Conservation (phyloP, 2,888 invertebrate genomes). For the Gymnocheta viridis region DNA sequence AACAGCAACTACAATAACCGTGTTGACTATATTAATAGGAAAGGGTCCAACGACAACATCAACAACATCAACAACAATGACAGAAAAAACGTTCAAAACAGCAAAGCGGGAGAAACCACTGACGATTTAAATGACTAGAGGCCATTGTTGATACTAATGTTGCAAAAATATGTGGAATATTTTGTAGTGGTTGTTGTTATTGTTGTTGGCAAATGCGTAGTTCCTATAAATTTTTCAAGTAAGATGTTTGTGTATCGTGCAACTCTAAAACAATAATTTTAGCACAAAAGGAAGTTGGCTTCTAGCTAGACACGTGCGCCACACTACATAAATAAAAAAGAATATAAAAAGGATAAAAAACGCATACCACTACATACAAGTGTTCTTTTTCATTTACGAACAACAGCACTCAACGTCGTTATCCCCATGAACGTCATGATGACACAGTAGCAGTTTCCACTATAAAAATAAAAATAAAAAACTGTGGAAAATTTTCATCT, state of each 20-base stretch:
- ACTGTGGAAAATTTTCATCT: conserved; percentile 59
- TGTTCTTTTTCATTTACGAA: neutral
- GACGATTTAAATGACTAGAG: conserved; percentile 57
- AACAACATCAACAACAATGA: conserved; percentile 28
- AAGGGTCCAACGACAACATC: neutral
- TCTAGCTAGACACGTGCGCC: conserved; percentile 61
- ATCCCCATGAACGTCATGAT: conserved; percentile 39
- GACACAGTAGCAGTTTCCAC: conserved; percentile 11
- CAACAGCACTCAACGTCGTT: conserved; percentile 45
- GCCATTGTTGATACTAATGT: conserved; percentile 46
- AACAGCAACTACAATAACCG: conserved; percentile 25
- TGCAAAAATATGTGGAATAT: conserved; percentile 27
- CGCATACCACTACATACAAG: neutral
- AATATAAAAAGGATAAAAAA: neutral
- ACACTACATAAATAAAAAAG: conserved; percentile 38
- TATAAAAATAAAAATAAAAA: neutral
- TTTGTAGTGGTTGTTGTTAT: conserved; percentile 12
- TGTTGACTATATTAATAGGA: conserved; percentile 12
- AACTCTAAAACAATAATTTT: conserved; percentile 53
- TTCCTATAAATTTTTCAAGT: conserved; percentile 30
- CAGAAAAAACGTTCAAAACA: conserved; percentile 13
- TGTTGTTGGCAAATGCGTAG: conserved; percentile 47
- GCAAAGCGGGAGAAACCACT: conserved; percentile 12
- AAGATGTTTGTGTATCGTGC: neutral
- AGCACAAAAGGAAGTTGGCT: conserved; percentile 60